Conservation (phyloP, 2,888 invertebrate genomes). For the Sesia apiformis region DNA sequence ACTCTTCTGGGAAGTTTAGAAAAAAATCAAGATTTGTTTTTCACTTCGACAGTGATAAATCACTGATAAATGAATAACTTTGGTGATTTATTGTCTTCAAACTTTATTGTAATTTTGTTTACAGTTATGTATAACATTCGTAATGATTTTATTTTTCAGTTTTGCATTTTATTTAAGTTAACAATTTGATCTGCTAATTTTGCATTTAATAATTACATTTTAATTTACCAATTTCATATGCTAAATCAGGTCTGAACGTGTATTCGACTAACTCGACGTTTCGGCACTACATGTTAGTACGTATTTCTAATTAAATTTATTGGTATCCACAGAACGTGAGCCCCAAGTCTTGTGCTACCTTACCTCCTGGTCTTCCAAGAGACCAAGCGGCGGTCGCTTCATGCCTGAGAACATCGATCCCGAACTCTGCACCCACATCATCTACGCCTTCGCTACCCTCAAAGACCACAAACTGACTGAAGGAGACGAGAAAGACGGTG, state of each 20-base stretch:
- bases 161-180: too few relatives aligned
- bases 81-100: background rate
- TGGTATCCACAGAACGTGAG: conserved; percentile 78
- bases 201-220: too few relatives aligned
- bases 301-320: conserved; percentile 1
- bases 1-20: background rate
- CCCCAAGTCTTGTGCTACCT: conserved; percentile 95
- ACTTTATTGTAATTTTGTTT: too few relatives aligned
- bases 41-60: background rate
- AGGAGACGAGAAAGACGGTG: conserved; percentile 86
- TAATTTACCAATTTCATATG: too few relatives aligned
- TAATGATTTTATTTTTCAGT: too few relatives aligned
- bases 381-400: conserved; percentile 91
- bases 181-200: too few relatives aligned
- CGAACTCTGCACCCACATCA: conserved; percentile 92
- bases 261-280: too few relatives aligned
- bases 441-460: conserved; percentile 95
- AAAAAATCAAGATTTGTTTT: background rate
- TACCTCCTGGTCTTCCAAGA: conserved; percentile 96
- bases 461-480: conserved; percentile 89
- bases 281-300: too few relatives aligned
- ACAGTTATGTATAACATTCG: too few relatives aligned
- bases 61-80: background rate
- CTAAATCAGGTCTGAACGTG: too few relatives aligned
- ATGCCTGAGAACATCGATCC: conserved; percentile 92